Percentiles rank a stretch among this genome's conserved stretches.
Conservation (phyloP, 2,888 invertebrate species). For the Bombylius discolor region DNA sequence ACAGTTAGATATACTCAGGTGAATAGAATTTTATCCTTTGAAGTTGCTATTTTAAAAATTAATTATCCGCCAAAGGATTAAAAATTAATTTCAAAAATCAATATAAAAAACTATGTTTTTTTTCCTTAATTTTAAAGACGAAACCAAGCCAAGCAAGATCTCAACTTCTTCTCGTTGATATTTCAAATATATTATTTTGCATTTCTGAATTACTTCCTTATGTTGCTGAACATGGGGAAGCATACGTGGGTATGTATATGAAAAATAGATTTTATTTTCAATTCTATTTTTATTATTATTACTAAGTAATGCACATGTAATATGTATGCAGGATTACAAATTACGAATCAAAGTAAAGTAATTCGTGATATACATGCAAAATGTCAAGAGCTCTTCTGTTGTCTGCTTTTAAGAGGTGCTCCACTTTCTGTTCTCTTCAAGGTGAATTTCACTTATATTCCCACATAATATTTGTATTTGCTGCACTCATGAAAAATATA, state of each 20-base stretch:
- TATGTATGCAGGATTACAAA: slow-evolving; percentile 40
- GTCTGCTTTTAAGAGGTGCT: slow-evolving; percentile 59
- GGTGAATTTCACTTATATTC: slow-evolving; percentile 34
- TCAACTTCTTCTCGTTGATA: slow-evolving; percentile 52
- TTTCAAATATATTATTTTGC: slow-evolving; percentile 63
- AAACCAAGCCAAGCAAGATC: slow-evolving; percentile 47
- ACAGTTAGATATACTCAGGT: slow-evolving; percentile 71
- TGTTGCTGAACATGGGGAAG: slow-evolving; percentile 50
- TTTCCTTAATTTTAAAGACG: slow-evolving; percentile 37
- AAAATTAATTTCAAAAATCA: neutral
- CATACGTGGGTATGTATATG: slow-evolving; percentile 30
- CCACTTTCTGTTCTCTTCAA: slow-evolving; percentile 63
- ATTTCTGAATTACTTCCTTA: slow-evolving; percentile 58
- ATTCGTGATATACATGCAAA: slow-evolving; percentile 73
- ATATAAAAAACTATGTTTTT: neutral
- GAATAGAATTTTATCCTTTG: slow-evolving; percentile 13
- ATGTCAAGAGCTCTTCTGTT: slow-evolving; percentile 64
- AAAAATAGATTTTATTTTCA: no score
- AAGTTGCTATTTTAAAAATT: neutral
- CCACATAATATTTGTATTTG: no score
- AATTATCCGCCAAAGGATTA: no score
- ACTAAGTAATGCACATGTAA: slow-evolving; percentile 22
- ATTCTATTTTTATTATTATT: neutral
- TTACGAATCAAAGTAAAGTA: slow-evolving; percentile 48
- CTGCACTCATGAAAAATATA: no score